A percentile compares a stretch with the other conserved stretches of the same genome.
Conservation (phyloP, 2,113 vertebrate species). For the Archilochus colubris region DNA sequence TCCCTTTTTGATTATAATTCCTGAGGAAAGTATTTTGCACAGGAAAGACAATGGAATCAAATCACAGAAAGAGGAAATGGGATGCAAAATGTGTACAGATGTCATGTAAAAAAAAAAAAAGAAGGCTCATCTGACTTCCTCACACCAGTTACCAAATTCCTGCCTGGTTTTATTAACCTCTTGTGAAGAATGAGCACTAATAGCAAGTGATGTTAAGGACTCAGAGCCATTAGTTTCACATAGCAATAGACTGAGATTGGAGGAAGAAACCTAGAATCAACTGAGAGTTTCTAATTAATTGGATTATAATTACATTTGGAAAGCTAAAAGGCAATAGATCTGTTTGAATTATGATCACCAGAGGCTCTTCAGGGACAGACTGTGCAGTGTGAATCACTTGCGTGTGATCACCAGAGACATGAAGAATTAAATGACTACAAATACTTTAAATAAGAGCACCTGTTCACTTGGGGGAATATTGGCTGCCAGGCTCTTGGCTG, state of each 20-base stretch:
- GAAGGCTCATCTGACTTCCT: not conserved
- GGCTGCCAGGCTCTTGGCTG: not conserved
- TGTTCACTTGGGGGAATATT: conserved; percentile 23
- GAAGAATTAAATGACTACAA: conserved; percentile 52
- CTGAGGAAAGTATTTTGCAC: not conserved
- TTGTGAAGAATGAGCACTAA: not conserved
- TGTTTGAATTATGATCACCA: conserved; percentile 62
- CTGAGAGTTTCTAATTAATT: conserved; percentile 71
- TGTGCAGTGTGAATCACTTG: conserved; percentile 38
- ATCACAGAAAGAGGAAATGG: not conserved
- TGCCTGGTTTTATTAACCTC: not conserved
- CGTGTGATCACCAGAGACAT: conserved; percentile 41
- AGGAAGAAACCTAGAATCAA: conserved; percentile 56
- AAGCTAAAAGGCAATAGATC: conserved; percentile 67
- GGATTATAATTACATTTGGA: conserved; percentile 72
- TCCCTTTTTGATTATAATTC: not conserved
- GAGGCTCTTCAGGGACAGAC: conserved; percentile 55
- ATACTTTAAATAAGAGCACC: conserved; percentile 56
- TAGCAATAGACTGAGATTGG: not conserved
- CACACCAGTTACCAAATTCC: not conserved
- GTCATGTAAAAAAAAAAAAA: not conserved
- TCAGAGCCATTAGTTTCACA: not conserved
- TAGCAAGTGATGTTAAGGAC: not conserved
- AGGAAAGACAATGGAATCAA: not conserved
- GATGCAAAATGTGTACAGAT: not conserved